Percentiles rank a stretch among this genome's conserved stretches.
These are phyloP conservation scores for Steinernema carpocapsae DNA, from an alignment of 2,888 invertebrate species.

Conservation along the genomic window DNA sequence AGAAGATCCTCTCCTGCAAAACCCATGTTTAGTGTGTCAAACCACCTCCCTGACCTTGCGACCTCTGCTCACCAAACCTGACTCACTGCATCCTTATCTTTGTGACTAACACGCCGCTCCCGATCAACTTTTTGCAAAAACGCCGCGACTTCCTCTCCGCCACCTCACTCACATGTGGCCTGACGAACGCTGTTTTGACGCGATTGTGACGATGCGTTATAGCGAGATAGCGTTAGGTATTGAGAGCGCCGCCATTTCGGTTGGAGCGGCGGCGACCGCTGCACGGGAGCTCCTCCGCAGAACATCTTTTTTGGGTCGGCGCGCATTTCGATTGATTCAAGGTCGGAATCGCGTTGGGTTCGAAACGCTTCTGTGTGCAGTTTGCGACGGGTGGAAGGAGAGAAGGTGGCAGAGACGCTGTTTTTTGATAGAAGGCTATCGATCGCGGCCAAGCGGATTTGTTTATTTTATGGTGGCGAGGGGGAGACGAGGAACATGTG, in stretches of 20 bases:
- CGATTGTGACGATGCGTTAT: too few species aligned
- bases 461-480: conserved; percentile 9
- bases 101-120: too few species aligned
- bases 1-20: too few species aligned
- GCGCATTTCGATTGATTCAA: background rate
- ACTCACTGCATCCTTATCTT: too few species aligned
- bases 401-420: background rate
- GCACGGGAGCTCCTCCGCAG: background rate
- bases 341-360: background rate
- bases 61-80: too few species aligned
- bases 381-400: background rate
- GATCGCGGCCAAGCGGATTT: conserved; percentile 16
- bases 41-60: too few species aligned
- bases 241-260: background rate
- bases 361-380: background rate
- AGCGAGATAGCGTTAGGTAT: too few species aligned
- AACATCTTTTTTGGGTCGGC: conserved; percentile 15
- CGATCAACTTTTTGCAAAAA: background rate
- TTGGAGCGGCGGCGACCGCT: conserved; percentile 1
- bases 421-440: conserved; percentile 21
- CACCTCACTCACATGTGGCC: background rate
- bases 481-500: background rate
- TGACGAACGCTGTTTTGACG: conserved; percentile 24
- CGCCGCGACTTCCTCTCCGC: background rate
- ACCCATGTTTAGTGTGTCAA: too few species aligned